Evolutionary conservation across 2,113 vertebrate species (phyloP), one percentile per base, ranked within the genome.

Genomic region (Bagarius yarrelli): DNA sequence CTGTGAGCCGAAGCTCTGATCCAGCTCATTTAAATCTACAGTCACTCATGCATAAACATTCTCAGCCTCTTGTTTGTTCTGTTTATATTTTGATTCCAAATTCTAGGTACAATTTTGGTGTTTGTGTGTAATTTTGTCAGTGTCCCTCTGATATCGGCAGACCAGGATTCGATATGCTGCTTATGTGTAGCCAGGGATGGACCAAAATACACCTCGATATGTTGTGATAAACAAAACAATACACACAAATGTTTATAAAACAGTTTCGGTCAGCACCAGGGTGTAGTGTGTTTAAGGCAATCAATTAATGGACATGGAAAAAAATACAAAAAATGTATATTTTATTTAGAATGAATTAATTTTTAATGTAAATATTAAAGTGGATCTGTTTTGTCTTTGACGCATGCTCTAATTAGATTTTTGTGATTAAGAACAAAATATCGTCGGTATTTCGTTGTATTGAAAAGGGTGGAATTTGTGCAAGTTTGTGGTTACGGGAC

Each of bases 11-110:
- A 53, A 79, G 50, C 32, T 36, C 77, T 69, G 63, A 55, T 36
- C 50, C 52, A 40, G 15, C 52, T 27, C 52, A 44, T 44, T 14
- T 36, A 30, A 60, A 44, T 44, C 67, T 67, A 40, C 67, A 30
- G 21, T 13, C 66, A 55, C 34, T 55, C 78, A 8, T 64, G 25
- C 52, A 57, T 32, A 18, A 47, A 70, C 66, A 50, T n/a, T 52
- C 16, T 25, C 8, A 52, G 44, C 69, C 25, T 71, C 25, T 52
- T 30, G 25, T 52, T 71, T 4, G 15, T n/a, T 70, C 44, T 52
- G 47, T 71, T 50, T 52, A 30, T 71, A 52, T 47, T 71, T 52
- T 71, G 47, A 71, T 52, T 52, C 19, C 8, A 71, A 52, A 71
- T 52, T 71, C 44, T 25, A 70, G n/a, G 44, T 50, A 16, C 6